These are phyloP conservation scores for Marasmarcha lunaedactyla DNA, from an alignment of 2,888 invertebrate species.

Conservation along the genomic window DNA sequence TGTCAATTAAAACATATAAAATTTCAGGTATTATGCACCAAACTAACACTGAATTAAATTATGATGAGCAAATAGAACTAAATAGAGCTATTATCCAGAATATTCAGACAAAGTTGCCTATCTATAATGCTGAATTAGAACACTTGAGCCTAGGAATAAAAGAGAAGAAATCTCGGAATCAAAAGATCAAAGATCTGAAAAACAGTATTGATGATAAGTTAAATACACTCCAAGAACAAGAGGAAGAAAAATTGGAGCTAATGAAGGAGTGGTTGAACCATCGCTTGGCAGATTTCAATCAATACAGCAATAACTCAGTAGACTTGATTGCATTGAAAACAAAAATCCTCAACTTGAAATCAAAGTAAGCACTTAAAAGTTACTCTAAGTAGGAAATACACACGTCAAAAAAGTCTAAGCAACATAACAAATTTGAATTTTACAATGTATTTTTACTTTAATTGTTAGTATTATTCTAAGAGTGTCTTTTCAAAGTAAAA, in stretches of 20 bases:
- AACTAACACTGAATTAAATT: slow-evolving; percentile 40
- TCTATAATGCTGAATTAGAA: slow-evolving; percentile 35
- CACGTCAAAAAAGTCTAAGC: no score
- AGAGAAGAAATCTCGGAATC: slow-evolving; percentile 22
- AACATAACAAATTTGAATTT: no score
- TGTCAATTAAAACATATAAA: no score
- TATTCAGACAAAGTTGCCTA: slow-evolving; percentile 43
- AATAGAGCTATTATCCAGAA: slow-evolving; percentile 46
- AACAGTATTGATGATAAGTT: slow-evolving; percentile 43
- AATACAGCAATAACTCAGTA: slow-evolving; percentile 37
- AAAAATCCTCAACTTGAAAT: slow-evolving; percentile 50
- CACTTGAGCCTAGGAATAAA: slow-evolving; percentile 24
- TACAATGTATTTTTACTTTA: neutral
- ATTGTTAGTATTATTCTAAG: neutral
- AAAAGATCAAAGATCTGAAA: slow-evolving; percentile 36
- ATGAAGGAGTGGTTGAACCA: slow-evolving; percentile 62
- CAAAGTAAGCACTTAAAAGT: slow-evolving; percentile 55
- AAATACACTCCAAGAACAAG: slow-evolving; percentile 40
- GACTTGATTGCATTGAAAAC: slow-evolving; percentile 46
- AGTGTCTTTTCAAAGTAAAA: no score
- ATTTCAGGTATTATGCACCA: slow-evolving; percentile 47
- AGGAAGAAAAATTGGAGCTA: slow-evolving; percentile 47
- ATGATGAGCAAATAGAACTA: slow-evolving; percentile 52
- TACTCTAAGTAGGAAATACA: no score
- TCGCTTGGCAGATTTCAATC: slow-evolving; percentile 34